Evolutionary conservation across 1,140 invertebrate species (phyloP).

Genomic region (Bombus soroeensis): DNA sequence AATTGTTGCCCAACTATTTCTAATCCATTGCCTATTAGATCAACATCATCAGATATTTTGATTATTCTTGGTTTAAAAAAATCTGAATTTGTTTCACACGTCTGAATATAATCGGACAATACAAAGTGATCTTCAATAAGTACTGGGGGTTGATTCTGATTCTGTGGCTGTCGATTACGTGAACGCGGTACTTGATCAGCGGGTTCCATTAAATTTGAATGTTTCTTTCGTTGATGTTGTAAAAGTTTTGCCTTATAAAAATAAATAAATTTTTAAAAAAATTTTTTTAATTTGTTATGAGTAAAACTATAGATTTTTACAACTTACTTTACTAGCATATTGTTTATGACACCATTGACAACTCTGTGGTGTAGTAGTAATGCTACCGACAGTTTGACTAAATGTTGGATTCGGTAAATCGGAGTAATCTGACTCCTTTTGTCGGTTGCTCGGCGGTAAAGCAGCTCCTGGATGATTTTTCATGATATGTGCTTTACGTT

Average conservation of each 20-base stretch:
- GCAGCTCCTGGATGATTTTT: constrained; percentile 92
- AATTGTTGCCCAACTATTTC: constrained; percentile 76
- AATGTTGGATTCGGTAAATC: constrained; percentile 86
- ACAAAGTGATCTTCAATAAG: constrained; percentile 71
- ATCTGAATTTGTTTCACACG: constrained; percentile 64
- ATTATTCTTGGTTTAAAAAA: constrained; percentile 74
- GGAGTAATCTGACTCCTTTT: constrained; percentile 82
- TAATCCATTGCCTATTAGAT: constrained; percentile 68
- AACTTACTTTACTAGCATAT: constrained; percentile 88
- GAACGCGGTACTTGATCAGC: constrained; percentile 79
- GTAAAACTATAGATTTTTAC: not conserved
- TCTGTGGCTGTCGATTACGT: constrained; percentile 76
- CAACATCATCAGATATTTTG: constrained; percentile 71
- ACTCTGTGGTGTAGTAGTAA: constrained; percentile 88
- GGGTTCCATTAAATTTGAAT: constrained; percentile 83
- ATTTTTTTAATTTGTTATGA: not conserved
- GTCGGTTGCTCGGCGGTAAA: constrained; percentile 86
- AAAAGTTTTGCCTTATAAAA: constrained; percentile 86
- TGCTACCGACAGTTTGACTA: constrained; percentile 88
- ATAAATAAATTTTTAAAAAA: not conserved
- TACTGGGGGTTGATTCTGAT: constrained; percentile 73
- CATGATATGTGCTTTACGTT: constrained; percentile 92
- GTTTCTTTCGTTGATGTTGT: constrained; percentile 91
- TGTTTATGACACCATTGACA: constrained; percentile 94
- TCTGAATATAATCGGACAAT: constrained; percentile 72